Conservation (phyloP, 2,113 vertebrate species). For the Xerus inauris region DNA sequence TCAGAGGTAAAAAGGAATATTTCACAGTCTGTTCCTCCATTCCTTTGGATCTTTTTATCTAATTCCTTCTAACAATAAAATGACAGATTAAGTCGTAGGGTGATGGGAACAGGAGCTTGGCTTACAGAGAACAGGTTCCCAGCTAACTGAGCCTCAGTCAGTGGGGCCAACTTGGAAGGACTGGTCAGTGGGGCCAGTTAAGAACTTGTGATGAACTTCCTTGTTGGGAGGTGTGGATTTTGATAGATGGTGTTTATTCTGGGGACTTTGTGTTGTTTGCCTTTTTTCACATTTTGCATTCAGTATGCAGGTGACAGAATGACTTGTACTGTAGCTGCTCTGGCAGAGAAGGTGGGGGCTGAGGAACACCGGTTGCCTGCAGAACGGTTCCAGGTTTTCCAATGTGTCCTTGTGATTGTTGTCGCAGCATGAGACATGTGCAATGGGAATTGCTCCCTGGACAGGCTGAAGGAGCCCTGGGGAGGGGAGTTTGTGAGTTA, state of each 20-base stretch:
- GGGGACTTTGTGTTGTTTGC: background rate
- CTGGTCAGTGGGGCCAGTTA: accelerated
- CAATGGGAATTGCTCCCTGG: background rate
- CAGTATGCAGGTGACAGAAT: background rate
- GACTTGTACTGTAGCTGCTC: background rate
- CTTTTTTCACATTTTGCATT: background rate
- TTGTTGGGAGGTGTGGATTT: background rate
- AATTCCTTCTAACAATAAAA: too few relatives aligned
- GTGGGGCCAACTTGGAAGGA: too few relatives aligned
- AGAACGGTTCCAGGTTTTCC: background rate
- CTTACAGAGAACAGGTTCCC: accelerated
- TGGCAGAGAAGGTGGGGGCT: background rate
- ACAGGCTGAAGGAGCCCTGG: background rate
- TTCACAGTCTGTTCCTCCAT: too few relatives aligned
- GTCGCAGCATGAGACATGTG: background rate
- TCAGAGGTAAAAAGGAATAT: too few relatives aligned
- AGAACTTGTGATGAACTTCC: background rate
- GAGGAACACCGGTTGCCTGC: accelerated
- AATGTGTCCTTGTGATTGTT: background rate
- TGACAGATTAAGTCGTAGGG: too few relatives aligned
- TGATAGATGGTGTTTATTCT: background rate
- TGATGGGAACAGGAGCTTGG: background rate
- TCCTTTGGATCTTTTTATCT: too few relatives aligned
- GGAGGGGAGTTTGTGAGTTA: background rate
- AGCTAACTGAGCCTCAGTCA: background rate